Evolutionary conservation across 2,888 invertebrate genomes (phyloP).

Genomic region (Clostera curtula): DNA sequence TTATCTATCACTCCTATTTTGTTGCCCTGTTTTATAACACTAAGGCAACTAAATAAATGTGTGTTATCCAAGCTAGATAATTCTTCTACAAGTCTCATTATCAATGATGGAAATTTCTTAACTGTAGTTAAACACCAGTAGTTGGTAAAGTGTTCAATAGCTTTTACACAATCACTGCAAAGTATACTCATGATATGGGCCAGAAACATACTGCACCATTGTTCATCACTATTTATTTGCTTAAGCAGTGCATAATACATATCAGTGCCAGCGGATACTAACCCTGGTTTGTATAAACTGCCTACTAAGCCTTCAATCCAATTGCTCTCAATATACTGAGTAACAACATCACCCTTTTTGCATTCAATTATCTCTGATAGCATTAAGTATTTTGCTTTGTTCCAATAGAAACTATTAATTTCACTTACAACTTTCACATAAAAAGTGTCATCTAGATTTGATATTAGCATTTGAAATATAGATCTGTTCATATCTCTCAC

Average conservation of each 20-base stretch:
- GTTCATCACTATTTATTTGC: constrained; percentile 41
- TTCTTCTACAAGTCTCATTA: constrained; percentile 31
- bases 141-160: constrained; percentile 60
- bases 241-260: constrained; percentile 71
- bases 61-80: constrained; percentile 25
- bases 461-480: constrained; percentile 57
- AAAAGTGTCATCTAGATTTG: constrained; percentile 28
- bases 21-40: constrained; percentile 51
- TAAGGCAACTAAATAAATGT: constrained; percentile 40
- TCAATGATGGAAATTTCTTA: constrained; percentile 52
- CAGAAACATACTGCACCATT: constrained; percentile 64
- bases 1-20: constrained; percentile 44
- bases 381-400: constrained; percentile 75
- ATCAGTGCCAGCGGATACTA: constrained; percentile 76
- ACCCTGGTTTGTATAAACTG: constrained; percentile 65
- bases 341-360: constrained; percentile 21
- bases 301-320: constrained; percentile 49
- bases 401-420: constrained; percentile 69
- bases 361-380: constrained; percentile 63
- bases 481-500: constrained; percentile 68
- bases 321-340: constrained; percentile 23
- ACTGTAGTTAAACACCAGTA: constrained; percentile 68
- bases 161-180: constrained; percentile 31
- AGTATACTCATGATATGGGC: constrained; percentile 35
- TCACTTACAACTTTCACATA: constrained; percentile 36